Base-by-base conservation (phyloP, 2,888 invertebrate species). In the Merodon equestris region DNA sequence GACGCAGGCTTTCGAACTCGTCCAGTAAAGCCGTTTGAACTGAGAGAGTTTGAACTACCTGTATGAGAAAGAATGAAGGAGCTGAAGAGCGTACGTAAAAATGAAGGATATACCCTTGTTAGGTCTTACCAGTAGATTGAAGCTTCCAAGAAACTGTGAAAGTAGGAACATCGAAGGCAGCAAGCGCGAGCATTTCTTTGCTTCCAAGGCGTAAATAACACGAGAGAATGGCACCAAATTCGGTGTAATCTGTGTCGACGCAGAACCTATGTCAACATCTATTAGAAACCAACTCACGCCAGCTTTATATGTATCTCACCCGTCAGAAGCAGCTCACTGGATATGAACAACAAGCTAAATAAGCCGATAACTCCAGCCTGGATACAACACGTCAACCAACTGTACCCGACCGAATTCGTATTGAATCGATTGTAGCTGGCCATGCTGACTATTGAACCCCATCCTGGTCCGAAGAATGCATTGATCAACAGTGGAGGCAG, bases 381-480 rank as follows among this genome's bases (percentile, higher is more conserved):
- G 0, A 83, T 83, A 7, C 85, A 56, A 9, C 83, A 83, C 63
- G 85, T 83, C 0, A 86, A 47, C 86, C 86, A 87, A 56, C 87
- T 86, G 15, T 84, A 84, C 9, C 58, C 81, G 87, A 92, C 90
- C 82, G 93, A 93, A 82, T 93, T 92, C 81, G 94, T 93, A 83
- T 92, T 90, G 85, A 94, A 95, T 76, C 91, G 90, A 86, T 95
- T 96, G 86, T 93, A 95, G 86, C 96, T 96, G 34, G 95, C 93
- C 91, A 95, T 93, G 83, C 94, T 93, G 67, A 95, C 91, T 44
- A 96, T 91, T 3, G 94, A 93, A 34, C 96, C 96, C 93, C 95
- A 95, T 0, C 95, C 95, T 0, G 95, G 93, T 0, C 97, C 97
- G 19, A 97, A 96, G 87, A 96, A 57, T 0, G 84, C n/a, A 1